Conservation (phyloP, 2,797 vertebrate genomes). For the Hemitrygon akajei region DNA sequence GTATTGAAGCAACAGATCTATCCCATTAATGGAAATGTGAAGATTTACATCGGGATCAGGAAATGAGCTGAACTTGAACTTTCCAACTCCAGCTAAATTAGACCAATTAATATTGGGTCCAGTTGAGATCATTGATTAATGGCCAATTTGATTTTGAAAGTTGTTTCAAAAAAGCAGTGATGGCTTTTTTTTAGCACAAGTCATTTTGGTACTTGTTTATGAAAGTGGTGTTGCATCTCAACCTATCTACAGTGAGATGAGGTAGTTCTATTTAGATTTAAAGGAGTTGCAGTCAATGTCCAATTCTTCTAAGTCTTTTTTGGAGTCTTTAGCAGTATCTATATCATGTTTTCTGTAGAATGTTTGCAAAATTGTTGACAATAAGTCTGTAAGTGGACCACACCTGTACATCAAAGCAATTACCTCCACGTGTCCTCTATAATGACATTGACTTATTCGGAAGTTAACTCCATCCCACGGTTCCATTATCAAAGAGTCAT, state of each 20-base stretch:
- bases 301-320: not conserved
- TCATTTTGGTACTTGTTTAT: not conserved
- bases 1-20: no score
- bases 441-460: no score
- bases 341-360: not conserved
- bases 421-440: not conserved
- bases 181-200: not conserved
- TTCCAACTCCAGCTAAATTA: not conserved
- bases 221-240: not conserved
- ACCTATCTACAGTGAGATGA: not conserved
- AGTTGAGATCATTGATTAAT: not conserved
- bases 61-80: not conserved
- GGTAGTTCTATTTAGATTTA: not conserved
- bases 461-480: no score
- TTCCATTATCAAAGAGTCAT: no score
- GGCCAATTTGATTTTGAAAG: not conserved
- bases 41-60: not conserved
- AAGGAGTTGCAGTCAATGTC: not conserved
- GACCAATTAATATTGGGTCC: not conserved
- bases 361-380: not conserved
- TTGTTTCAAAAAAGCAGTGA: not conserved
- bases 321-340: not conserved
- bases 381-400: not conserved
- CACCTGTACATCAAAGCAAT: not conserved
- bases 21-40: not conserved